Conservation (phyloP, 2,888 invertebrate species). For the Phorcus lineatus region DNA sequence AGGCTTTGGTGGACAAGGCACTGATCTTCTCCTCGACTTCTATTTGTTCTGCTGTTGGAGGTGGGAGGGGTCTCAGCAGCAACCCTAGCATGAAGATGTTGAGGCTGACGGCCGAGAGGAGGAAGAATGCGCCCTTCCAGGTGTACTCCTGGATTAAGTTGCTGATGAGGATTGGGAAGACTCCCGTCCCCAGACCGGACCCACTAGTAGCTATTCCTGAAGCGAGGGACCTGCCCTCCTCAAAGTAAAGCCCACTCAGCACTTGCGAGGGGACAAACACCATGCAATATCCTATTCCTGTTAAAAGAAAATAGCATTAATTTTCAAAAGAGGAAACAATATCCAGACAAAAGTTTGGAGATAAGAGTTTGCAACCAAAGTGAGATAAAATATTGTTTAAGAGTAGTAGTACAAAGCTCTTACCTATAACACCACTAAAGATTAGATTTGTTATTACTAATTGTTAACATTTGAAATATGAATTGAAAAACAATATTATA, state of each 20-base stretch:
- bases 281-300: constrained; percentile 66
- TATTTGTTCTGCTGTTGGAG: background rate
- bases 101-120: constrained; percentile 61
- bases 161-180: constrained; percentile 61
- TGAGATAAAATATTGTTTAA: background rate
- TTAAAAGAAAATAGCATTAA: constrained; percentile 30
- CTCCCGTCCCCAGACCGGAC: constrained; percentile 61
- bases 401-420: no score
- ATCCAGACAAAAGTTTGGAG: background rate
- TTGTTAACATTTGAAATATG: no score
- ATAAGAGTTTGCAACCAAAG: background rate
- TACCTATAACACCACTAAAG: no score
- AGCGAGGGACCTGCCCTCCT: constrained; percentile 62
- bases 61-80: constrained; percentile 54
- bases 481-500: no score
- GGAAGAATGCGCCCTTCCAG: constrained; percentile 66
- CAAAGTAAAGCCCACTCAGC: constrained; percentile 65
- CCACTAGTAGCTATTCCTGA: constrained; percentile 67
- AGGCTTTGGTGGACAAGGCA: background rate
- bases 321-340: background rate
- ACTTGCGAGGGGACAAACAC: constrained; percentile 68
- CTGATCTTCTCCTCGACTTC: background rate
- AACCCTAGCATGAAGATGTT: constrained; percentile 60
- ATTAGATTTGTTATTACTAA: no score
- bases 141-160: constrained; percentile 60